Percentiles rank a stretch among this genome's conserved stretches.
Evolutionary conservation across 2,888 invertebrate genomes (phyloP).

Genomic region (Pseudeuparius sepicola): DNA sequence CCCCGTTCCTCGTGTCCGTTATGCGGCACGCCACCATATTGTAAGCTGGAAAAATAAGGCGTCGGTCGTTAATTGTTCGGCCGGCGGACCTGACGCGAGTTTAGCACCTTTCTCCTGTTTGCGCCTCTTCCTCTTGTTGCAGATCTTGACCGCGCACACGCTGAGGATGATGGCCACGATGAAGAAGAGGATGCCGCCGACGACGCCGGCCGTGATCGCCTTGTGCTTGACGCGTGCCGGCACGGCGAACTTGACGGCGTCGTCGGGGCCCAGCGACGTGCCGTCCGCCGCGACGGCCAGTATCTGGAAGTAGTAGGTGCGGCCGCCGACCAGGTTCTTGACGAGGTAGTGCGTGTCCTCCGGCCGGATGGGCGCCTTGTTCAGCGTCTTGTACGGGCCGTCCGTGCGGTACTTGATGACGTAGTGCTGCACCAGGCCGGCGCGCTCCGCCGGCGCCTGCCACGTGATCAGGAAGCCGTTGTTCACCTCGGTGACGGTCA

Average conservation of each 20-base stretch:
- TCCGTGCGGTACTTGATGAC: conserved; percentile 87
- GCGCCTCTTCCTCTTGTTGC: conserved; percentile 92
- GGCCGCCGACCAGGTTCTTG: conserved; percentile 83
- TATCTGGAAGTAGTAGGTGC: conserved; percentile 87
- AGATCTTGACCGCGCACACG: conserved; percentile 95
- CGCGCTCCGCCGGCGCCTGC: conserved; percentile 75
- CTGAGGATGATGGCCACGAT: conserved; percentile 95
- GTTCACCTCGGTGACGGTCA: conserved; percentile 80
- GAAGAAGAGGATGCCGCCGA: conserved; percentile 94
- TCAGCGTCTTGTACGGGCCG: conserved; percentile 80
- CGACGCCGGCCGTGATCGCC: conserved; percentile 92
- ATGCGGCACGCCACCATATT: conserved; percentile 97
- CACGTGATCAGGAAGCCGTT: conserved; percentile 87
- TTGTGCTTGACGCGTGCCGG: conserved; percentile 88
- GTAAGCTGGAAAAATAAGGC: conserved; percentile 69
- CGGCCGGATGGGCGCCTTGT: conserved; percentile 78
- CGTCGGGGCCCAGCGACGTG: conserved; percentile 77
- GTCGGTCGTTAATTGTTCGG: too few species aligned
- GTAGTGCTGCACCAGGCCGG: conserved; percentile 71
- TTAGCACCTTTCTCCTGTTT: conserved; percentile 99
- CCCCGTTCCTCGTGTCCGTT: conserved; percentile 85
- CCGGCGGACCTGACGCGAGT: too few species aligned
- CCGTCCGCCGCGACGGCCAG: conserved; percentile 65
- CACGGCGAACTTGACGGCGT: conserved; percentile 79
- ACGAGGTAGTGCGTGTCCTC: conserved; percentile 86